Conservation (phyloP, 2,113 vertebrate genomes). For the Prochilodus magdalenae region DNA sequence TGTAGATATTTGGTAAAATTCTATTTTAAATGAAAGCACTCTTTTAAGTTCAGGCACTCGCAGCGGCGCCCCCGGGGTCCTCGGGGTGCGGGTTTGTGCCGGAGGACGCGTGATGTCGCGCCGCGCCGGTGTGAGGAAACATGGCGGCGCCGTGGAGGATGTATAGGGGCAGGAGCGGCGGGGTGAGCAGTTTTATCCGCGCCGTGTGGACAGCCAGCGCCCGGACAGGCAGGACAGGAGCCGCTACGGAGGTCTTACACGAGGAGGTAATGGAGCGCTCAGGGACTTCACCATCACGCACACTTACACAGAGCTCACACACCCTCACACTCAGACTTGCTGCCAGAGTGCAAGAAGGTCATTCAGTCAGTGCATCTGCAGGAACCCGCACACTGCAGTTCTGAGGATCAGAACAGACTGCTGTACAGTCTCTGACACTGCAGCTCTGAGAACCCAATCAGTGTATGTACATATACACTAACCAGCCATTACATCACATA, state of each 20-base stretch:
- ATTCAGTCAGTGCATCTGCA: neutral
- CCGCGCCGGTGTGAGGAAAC: slow-evolving; percentile 44
- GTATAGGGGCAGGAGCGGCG: slow-evolving; percentile 56
- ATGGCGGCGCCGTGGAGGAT: slow-evolving; percentile 75
- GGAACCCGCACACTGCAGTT: no score
- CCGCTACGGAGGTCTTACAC: neutral
- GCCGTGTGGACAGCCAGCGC: slow-evolving; percentile 21
- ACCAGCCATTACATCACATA: no score
- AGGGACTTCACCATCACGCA: neutral
- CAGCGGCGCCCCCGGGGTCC: no score
- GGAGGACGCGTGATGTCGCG: neutral
- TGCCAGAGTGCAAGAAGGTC: slow-evolving; percentile 16
- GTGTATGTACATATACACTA: no score
- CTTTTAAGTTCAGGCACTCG: no score
- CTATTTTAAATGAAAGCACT: no score
- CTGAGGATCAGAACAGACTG: no score
- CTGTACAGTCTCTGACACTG: no score
- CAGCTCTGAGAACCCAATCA: no score
- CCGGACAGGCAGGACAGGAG: neutral
- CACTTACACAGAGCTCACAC: neutral
- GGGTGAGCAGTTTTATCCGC: slow-evolving; percentile 30
- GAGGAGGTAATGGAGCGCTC: slow-evolving; percentile 7
- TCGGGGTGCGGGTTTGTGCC: neutral
- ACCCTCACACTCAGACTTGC: neutral
- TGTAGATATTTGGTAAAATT: no score